Percentiles rank a stretch among this genome's conserved stretches.
Conservation (phyloP, 1,140 invertebrate species). For the Drosophila tristis region DNA sequence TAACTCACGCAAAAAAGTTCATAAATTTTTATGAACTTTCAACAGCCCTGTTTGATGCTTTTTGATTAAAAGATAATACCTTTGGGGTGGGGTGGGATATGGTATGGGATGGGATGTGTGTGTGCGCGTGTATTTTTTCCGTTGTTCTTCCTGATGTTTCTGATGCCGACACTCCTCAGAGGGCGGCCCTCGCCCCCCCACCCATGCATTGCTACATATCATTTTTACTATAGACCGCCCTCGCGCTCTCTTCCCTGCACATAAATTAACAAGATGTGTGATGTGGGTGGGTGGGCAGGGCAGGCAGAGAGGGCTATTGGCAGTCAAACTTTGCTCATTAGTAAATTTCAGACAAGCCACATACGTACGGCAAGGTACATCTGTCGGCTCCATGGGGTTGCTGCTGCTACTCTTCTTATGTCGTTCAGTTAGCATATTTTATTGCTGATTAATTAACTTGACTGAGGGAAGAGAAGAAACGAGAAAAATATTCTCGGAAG, state of each 20-base stretch:
- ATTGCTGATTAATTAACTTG: constrained; percentile 80
- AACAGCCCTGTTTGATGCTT: constrained; percentile 34
- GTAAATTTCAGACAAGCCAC: constrained; percentile 63
- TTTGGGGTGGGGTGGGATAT: background rate
- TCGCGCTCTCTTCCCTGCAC: constrained; percentile 50
- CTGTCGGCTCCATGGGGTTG: constrained; percentile 20
- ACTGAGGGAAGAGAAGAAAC: constrained; percentile 15
- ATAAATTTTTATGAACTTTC: constrained; percentile 73
- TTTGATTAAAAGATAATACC: constrained; percentile 71
- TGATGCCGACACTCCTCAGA: constrained; percentile 5
- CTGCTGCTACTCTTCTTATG: constrained; percentile 38
- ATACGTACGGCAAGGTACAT: constrained; percentile 44
- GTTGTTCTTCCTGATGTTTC: constrained; percentile 4
- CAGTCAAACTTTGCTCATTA: constrained; percentile 77
- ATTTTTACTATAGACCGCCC: constrained; percentile 9
- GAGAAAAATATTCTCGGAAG: too few species aligned
- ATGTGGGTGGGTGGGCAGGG: background rate
- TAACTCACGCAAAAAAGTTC: constrained; percentile 53
- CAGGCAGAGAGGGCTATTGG: constrained; percentile 28
- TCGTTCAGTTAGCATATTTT: constrained; percentile 70
- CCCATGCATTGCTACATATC: background rate
- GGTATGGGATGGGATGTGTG: background rate
- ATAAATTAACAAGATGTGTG: constrained; percentile 50
- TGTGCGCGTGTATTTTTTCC: background rate
- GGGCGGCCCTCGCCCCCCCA: background rate